Base-by-base conservation (phyloP, 1,140 invertebrate species). In the Drosophila bifasciata region DNA sequence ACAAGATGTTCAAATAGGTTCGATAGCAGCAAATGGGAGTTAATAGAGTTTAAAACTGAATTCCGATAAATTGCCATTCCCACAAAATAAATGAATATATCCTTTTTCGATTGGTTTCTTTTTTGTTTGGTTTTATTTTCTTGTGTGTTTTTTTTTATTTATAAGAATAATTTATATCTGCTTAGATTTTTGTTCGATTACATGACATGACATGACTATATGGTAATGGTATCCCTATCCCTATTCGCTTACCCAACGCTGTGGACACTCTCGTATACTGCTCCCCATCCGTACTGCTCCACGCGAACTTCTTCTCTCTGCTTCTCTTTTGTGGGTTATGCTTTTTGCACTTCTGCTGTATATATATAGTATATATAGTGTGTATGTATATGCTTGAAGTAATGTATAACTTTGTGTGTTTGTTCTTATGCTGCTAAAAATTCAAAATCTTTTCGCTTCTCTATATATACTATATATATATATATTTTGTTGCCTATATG, bases 131-230 rank as follows among this genome's bases (percentile, higher is more conserved):
- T 66, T 85, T 85, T 28, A 58, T 60, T 74, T 55, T 57, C 45
- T 58, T 57, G 50, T n/a, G n/a, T n/a, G n/a, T n/a, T n/a, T n/a
- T 45, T 57, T 83, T 90, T 90, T 90, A 90, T 88, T 85, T 90
- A 90, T 90, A 90, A 90, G 88, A 90, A 90, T 90, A 90, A 90
- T 90, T 86, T 88, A 90, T 84, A 88, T 90, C 88, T 90, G 79
- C 79, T 90, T 90, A 90, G 74, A 75, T 71, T 88, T 76, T 88
- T 76, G 76, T 46, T 64, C 59, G 79, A 49, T 89, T 89, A 86
- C 69, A 89, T 89, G 86, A 85, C 81, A 73, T 90, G 86, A 79
- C 86, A 36, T 36, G 32, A 36, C 32, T 36, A 36, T 90, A 81
- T 85, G 80, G 86, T 90, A 79, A 79, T 88, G 79, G 74, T 89